phyloP scores from a whole-genome alignment of 2,113 vertebrate species.

The Hippocampus barbouri region DNA sequence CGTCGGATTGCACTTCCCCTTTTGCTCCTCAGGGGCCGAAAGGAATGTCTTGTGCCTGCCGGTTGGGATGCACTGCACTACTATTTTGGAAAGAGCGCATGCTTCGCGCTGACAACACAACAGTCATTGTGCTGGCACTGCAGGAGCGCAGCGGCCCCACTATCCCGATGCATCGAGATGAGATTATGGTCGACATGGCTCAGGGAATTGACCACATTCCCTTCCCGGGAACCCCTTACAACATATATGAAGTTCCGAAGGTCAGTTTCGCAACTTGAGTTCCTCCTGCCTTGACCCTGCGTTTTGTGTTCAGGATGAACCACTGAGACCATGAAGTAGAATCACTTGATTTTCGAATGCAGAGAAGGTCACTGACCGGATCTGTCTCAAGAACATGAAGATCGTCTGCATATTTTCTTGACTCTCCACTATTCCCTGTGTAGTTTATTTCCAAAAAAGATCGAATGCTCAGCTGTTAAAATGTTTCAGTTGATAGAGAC shows the following conservation, averaged over 20 bases:
- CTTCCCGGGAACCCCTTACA: constrained; percentile 75
- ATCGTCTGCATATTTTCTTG: not conserved
- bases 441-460: not conserved
- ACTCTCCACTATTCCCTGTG: not conserved
- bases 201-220: constrained; percentile 74
- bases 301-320: not conserved
- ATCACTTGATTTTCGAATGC: too few species aligned
- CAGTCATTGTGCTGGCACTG: constrained; percentile 90
- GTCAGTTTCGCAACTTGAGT: constrained; percentile 56
- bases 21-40: constrained; percentile 77
- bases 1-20: not conserved
- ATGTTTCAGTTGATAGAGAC: not conserved
- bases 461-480: not conserved
- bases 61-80: constrained; percentile 86
- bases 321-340: not conserved
- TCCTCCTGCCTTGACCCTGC: not conserved
- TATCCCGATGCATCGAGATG: constrained; percentile 75
- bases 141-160: constrained; percentile 70
- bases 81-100: constrained; percentile 93
- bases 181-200: constrained; percentile 85
- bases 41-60: constrained; percentile 84
- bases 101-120: constrained; percentile 97
- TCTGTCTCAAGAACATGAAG: not conserved
- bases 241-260: constrained; percentile 77
- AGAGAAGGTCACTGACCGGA: not conserved